These are phyloP conservation scores for Apodemia duryi DNA, from an alignment of 2,888 invertebrate species.

Conservation along the genomic window DNA sequence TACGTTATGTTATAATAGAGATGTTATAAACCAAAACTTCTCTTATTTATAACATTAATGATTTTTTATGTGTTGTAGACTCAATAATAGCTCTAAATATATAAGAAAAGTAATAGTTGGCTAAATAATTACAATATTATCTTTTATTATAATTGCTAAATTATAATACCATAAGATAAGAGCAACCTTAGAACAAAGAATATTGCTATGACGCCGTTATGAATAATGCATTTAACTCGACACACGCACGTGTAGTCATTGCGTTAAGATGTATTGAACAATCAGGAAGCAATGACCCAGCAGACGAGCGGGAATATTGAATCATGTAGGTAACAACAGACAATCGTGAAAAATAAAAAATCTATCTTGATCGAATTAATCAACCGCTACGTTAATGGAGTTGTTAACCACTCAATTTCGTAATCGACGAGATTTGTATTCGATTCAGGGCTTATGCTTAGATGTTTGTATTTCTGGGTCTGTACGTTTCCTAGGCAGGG, in stretches of 20 bases:
- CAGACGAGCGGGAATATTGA: neutral
- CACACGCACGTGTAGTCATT: slow-evolving; percentile 49
- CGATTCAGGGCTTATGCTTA: too few relatives aligned
- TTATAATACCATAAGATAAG: slow-evolving; percentile 26
- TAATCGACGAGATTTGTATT: too few relatives aligned
- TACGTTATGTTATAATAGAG: too few relatives aligned
- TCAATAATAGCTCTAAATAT: too few relatives aligned
- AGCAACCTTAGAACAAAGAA: slow-evolving; percentile 19
- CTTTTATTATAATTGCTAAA: neutral
- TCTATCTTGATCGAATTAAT: neutral
- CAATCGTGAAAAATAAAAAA: neutral
- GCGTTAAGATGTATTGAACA: slow-evolving; percentile 42
- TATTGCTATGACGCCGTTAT: slow-evolving; percentile 33
- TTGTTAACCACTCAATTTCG: too few relatives aligned
- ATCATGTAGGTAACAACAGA: neutral
- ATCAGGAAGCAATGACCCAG: slow-evolving; percentile 69
- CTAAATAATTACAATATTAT: neutral
- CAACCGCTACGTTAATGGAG: too few relatives aligned
- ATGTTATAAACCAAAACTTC: too few relatives aligned
- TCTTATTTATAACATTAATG: too few relatives aligned
- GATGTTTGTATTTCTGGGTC: too few relatives aligned
- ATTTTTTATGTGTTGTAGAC: too few relatives aligned
- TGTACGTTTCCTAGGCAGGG: too few relatives aligned
- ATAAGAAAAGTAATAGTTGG: neutral
- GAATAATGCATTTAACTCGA: slow-evolving; percentile 58